Evolutionary conservation across 30 jellyfish, hydroid and myxozoan genomes (phyloP).

Genomic region (Turritopsis dohrnii): DNA sequence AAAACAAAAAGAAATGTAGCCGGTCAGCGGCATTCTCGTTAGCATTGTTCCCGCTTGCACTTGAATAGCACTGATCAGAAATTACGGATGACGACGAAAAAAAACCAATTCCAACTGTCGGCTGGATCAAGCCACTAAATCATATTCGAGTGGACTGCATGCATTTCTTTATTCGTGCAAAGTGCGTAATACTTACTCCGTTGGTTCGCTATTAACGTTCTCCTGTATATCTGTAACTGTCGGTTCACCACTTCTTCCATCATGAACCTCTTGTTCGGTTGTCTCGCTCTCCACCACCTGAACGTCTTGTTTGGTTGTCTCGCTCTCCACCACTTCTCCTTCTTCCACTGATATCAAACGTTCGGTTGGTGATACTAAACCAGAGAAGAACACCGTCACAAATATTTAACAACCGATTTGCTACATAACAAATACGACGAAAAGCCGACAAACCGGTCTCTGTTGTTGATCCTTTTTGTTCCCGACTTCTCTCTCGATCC

Average conservation of each 20-base stretch:
- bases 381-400: not conserved
- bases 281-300: not conserved
- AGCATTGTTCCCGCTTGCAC: too few relatives aligned
- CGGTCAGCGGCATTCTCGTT: too few relatives aligned
- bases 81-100: too few relatives aligned
- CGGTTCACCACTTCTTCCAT: not conserved
- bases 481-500: slow-evolving; percentile 34
- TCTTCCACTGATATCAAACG: not conserved
- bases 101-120: too few relatives aligned
- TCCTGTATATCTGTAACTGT: not conserved
- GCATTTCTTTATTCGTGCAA: too few relatives aligned
- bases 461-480: not conserved
- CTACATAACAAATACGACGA: not conserved
- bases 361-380: not conserved
- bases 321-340: not conserved
- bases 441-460: slow-evolving; percentile 20
- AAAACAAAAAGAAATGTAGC: too few relatives aligned
- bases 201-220: not conserved
- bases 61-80: too few relatives aligned
- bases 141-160: too few relatives aligned
- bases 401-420: not conserved
- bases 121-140: too few relatives aligned
- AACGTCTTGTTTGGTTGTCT: not conserved
- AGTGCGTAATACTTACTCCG: not conserved
- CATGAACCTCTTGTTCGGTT: not conserved